Percentiles rank a stretch among this genome's conserved stretches.
phyloP scores from a whole-genome alignment of 2,797 vertebrate genomes.

The Sylvilagus floridanus region DNA sequence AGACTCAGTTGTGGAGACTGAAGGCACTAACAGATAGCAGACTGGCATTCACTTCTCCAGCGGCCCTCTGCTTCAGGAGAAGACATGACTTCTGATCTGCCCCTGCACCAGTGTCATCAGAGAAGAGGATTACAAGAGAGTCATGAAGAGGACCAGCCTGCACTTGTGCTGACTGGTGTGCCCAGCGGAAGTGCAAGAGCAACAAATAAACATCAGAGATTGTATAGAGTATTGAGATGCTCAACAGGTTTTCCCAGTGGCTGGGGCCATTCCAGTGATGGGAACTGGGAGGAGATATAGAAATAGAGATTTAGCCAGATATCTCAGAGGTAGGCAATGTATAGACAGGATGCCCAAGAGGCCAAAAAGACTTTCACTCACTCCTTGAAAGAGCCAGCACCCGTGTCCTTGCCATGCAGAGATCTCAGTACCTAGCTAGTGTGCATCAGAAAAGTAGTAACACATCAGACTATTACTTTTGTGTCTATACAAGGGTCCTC shows the following conservation, averaged over 20 bases:
- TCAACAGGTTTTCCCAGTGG: not conserved
- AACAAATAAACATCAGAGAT: not conserved
- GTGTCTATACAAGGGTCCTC: not conserved
- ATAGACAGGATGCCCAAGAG: not conserved
- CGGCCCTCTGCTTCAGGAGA: not conserved
- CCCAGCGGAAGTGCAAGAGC: not conserved
- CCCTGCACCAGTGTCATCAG: not conserved
- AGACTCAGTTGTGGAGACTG: not conserved
- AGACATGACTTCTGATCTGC: not conserved
- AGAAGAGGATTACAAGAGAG: not conserved
- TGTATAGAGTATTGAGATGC: not conserved
- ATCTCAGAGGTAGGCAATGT: not conserved
- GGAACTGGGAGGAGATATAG: not conserved
- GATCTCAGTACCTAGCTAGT: not conserved
- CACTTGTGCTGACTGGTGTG: not conserved
- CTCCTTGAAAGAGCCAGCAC: not conserved
- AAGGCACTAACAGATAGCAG: not conserved
- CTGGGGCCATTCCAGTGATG: not conserved
- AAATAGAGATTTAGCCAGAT: not conserved
- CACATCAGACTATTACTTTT: not conserved
- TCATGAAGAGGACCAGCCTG: not conserved
- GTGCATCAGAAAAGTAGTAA: not conserved
- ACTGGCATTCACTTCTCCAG: not conserved
- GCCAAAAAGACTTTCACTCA: not conserved
- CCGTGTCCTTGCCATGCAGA: not conserved